A percentile compares a stretch with the other conserved stretches of the same genome.
Conservation (phyloP, 2,113 vertebrate genomes). For the Serinus canaria region DNA sequence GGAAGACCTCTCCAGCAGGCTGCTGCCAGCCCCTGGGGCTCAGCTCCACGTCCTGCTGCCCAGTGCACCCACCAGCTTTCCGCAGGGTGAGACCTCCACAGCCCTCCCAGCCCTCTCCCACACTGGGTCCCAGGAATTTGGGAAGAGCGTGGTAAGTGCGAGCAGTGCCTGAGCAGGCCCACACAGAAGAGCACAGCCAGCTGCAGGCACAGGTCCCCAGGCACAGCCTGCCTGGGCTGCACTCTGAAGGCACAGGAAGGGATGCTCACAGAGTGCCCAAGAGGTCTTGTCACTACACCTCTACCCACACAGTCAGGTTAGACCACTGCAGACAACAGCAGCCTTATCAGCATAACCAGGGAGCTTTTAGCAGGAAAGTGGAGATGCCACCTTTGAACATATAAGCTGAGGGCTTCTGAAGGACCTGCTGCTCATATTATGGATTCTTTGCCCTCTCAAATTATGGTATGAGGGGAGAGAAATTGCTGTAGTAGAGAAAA, state of each 20-base stretch:
- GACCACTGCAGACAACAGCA: background rate
- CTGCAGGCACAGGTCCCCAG: background rate
- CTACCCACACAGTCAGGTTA: background rate
- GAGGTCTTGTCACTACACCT: accelerated
- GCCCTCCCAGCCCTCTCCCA: accelerated
- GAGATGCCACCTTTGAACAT: background rate
- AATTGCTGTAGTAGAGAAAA: background rate
- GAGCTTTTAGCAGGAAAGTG: background rate
- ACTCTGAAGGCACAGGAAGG: accelerated
- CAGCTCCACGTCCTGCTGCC: background rate
- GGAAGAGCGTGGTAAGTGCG: accelerated
- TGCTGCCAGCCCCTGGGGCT: accelerated
- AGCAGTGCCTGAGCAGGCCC: background rate
- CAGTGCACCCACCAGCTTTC: accelerated
- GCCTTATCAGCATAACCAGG: background rate
- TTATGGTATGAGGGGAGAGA: background rate
- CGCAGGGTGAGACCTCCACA: accelerated
- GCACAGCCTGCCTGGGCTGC: background rate
- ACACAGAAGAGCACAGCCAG: background rate
- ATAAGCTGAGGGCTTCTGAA: background rate
- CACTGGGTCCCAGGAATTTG: background rate
- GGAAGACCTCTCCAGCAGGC: background rate
- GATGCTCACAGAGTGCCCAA: accelerated
- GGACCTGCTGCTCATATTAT: background rate
- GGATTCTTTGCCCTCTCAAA: background rate